Evolutionary conservation across 2,113 vertebrate genomes (phyloP), one percentile per base, ranked within the genome.

Genomic region (Mastomys coucha): DNA sequence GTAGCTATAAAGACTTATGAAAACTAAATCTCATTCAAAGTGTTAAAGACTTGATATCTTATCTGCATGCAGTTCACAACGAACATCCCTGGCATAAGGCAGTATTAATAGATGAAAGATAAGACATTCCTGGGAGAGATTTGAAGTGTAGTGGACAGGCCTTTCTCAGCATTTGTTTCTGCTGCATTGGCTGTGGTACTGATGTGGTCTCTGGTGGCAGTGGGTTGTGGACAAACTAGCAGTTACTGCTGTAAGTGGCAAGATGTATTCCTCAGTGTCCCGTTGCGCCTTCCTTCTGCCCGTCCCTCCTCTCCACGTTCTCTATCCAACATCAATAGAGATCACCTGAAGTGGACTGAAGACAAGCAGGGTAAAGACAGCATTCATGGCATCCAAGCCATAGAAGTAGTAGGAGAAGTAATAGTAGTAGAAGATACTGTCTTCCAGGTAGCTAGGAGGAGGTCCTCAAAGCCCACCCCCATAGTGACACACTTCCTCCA

Each of bases 11-110:
- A 97, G 94, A 85, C 5, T 0, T 51, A 16, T 89, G 56, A 94
- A 80, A 97, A 95, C 77, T 36, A 89, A 91, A 92, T 82, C 77
- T 87, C 92, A 89, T 51, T 89, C 39, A 67, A 91, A 96, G 67
- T 36, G 6, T 95, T 97, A 97, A 97, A 72, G 78, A 95, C 96
- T 91, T 96, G 90, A 56, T 95, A 85, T 97, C 65, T 96, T 97
- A 97, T 96, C 67, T 88, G 1, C 95, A 45, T 87, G 33, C 77
- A 26, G 1, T 42, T 86, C 95, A 88, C 89, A 81, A 6, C 92
- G 70, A 67, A 84, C 63, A 87, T 95, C 82, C 60, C 95, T 89
- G 89, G 73, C 91, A 63, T 94, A 84, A 95, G 69, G 89, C 89
- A 91, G 20, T 92, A 26, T 94, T 98, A 96, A 87, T 95, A 88